Evolutionary conservation across 2,888 invertebrate species (phyloP).

Genomic region (Melitaea athalia): DNA sequence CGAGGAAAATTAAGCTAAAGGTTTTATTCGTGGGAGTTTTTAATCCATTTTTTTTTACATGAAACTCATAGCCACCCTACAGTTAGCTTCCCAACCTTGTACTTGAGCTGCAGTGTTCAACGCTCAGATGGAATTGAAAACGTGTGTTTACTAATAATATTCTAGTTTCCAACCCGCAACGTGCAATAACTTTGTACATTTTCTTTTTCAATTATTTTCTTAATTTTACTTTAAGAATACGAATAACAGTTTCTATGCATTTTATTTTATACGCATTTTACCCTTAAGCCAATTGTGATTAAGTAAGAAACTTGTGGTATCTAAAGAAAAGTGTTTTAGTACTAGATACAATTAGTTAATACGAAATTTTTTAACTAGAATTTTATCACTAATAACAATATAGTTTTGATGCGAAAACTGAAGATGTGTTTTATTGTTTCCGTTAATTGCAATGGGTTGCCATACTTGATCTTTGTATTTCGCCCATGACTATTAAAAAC

Average conservation of each 20-base stretch:
- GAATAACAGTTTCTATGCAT: neutral
- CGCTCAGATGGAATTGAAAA: conserved; percentile 37
- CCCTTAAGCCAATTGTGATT: neutral
- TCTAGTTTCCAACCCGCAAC: conserved; percentile 14
- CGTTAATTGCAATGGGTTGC: no score
- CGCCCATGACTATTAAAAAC: no score
- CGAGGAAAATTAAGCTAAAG: no score
- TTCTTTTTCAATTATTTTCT: neutral
- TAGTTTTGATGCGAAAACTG: no score
- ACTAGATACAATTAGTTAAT: neutral
- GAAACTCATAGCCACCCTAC: conserved; percentile 16
- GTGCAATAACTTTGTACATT: conserved; percentile 4
- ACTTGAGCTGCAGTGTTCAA: conserved; percentile 30
- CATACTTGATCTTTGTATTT: no score
- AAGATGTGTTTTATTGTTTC: no score
- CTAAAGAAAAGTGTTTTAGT: neutral
- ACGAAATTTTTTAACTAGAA: no score
- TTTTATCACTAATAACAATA: no score
- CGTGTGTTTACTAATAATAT: conserved; percentile 39
- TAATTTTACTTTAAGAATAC: neutral
- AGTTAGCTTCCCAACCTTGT: conserved; percentile 34
- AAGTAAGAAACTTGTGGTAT: neutral
- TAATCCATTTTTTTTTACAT: neutral
- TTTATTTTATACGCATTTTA: no score
- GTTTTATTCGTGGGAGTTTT: no score